Percentiles rank a stretch among this genome's conserved stretches.
Conservation (phyloP, 1,140 invertebrate species). For the Cepaea nemoralis region DNA sequence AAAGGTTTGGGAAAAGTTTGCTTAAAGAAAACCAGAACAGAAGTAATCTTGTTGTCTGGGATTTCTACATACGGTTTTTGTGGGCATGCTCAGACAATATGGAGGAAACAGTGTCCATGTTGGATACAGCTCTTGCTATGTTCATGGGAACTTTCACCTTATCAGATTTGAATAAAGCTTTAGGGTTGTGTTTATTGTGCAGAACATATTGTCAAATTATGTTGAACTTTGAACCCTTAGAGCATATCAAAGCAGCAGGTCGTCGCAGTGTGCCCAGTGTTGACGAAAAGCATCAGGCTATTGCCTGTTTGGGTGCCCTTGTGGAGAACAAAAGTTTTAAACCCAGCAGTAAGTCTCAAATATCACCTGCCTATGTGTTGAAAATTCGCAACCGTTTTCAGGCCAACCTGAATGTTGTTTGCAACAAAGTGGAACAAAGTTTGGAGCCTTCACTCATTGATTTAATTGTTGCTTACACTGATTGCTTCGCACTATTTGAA, state of each 20-base stretch:
- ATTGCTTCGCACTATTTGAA: constrained; percentile 67
- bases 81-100: constrained; percentile 56
- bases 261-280: constrained; percentile 12
- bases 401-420: not conserved
- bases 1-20: constrained; percentile 69
- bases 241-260: constrained; percentile 6
- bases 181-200: constrained; percentile 56
- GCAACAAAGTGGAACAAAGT: not conserved
- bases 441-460: not conserved
- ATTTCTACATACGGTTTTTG: constrained; percentile 69
- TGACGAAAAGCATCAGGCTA: constrained; percentile 33
- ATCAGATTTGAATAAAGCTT: constrained; percentile 28
- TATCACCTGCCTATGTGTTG: constrained; percentile 20
- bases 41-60: constrained; percentile 71
- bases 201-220: constrained; percentile 55
- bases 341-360: constrained; percentile 31
- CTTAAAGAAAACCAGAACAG: constrained; percentile 70
- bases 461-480: constrained; percentile 36
- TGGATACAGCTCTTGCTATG: constrained; percentile 67
- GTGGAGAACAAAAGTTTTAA: constrained; percentile 50
- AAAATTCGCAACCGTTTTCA: constrained; percentile 35
- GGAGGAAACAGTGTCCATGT: constrained; percentile 66
- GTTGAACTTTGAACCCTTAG: constrained; percentile 45
- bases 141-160: constrained; percentile 40
- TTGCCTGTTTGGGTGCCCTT: constrained; percentile 40